These are phyloP conservation scores for Prionailurus bengalensis DNA, from an alignment of 2,113 vertebrate species.

Conservation along the genomic window DNA sequence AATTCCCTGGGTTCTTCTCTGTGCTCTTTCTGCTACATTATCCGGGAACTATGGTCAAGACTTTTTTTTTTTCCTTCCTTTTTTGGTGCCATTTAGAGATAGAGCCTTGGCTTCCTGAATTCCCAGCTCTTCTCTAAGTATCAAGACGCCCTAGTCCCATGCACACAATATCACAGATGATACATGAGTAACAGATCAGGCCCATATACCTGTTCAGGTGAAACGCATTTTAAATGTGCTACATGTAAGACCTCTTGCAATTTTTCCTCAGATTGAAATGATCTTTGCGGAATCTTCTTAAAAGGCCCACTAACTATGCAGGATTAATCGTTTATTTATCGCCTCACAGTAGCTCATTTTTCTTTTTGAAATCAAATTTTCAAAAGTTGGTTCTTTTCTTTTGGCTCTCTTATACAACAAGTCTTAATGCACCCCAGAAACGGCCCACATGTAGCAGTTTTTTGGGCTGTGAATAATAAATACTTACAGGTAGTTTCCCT, in stretches of 20 bases:
- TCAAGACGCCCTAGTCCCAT: background rate
- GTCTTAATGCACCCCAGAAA: background rate
- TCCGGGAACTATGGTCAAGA: too few species aligned
- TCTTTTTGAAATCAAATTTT: slow-evolving; percentile 9
- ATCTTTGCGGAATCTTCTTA: background rate
- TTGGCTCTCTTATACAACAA: background rate
- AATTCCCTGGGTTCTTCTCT: background rate
- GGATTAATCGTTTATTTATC: background rate
- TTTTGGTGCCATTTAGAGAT: background rate
- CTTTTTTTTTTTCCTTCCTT: background rate
- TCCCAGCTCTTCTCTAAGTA: background rate
- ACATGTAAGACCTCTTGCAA: background rate
- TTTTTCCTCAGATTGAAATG: background rate
- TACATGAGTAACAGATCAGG: background rate
- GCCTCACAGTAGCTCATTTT: background rate
- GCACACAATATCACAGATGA: slow-evolving; percentile 9
- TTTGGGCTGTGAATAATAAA: background rate
- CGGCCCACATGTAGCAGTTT: background rate
- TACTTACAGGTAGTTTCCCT: background rate
- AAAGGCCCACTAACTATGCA: background rate
- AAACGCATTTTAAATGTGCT: background rate
- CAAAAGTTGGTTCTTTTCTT: background rate
- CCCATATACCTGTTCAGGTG: background rate
- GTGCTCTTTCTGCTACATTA: background rate
- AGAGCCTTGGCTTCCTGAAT: background rate